Percentiles rank a stretch among this genome's conserved stretches.
Evolutionary conservation across 2,113 vertebrate genomes (phyloP).

Genomic region (Apeltes quadracus): DNA sequence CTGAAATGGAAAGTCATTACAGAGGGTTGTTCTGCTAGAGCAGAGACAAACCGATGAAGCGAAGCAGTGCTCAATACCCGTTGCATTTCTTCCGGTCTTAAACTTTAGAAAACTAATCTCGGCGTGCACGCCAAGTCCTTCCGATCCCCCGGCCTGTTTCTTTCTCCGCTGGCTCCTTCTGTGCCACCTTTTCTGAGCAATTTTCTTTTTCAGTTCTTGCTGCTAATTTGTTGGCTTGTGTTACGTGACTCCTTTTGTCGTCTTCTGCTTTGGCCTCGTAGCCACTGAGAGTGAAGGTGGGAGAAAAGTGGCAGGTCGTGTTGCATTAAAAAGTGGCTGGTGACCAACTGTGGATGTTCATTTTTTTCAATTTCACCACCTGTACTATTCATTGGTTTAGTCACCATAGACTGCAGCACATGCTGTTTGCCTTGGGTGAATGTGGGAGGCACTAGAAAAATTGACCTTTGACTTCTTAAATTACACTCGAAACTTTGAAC

Average conservation of each 20-base stretch:
- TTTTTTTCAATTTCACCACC: neutral
- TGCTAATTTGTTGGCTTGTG: conserved; percentile 40
- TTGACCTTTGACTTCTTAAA: conserved; percentile 20
- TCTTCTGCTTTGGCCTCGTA: conserved; percentile 17
- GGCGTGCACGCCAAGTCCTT: conserved; percentile 22
- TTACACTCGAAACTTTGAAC: conserved; percentile 10
- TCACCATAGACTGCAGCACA: neutral
- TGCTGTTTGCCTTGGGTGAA: conserved; percentile 14
- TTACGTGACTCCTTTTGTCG: conserved; percentile 20
- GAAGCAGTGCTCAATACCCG: conserved; percentile 7
- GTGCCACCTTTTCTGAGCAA: conserved; percentile 33
- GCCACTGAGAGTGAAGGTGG: conserved; percentile 6
- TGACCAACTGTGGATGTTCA: conserved; percentile 1
- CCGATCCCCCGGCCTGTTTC: conserved; percentile 23
- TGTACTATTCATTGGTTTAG: neutral
- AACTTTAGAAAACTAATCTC: conserved; percentile 39
- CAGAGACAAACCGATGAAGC: conserved; percentile 4
- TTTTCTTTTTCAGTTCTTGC: conserved; percentile 30
- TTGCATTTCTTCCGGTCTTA: conserved; percentile 34
- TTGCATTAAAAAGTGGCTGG: neutral
- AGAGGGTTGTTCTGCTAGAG: neutral
- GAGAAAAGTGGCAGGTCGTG: neutral
- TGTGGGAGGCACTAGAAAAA: neutral
- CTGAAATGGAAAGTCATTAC: neutral
- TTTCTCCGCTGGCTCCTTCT: conserved; percentile 30